Evolutionary conservation across 1,140 invertebrate species (phyloP).

Genomic region (Diachasmimorpha longicaudata): DNA sequence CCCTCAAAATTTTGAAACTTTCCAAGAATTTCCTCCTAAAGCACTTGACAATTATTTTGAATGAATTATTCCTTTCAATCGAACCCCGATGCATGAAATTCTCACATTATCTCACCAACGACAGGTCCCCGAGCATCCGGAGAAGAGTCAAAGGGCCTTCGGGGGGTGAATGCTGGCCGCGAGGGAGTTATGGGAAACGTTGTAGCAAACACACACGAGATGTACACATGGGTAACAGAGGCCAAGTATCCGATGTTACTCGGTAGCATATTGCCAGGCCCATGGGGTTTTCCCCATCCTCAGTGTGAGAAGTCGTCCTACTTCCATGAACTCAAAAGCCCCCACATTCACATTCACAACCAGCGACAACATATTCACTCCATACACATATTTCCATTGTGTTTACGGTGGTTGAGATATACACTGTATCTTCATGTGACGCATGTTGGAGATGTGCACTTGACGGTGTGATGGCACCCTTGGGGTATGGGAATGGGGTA

Average conservation of each 20-base stretch:
- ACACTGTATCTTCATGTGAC: neutral
- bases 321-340: neutral
- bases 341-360: neutral
- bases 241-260: conserved; percentile 46
- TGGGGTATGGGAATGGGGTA: neutral
- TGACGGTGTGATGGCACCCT: conserved; percentile 22
- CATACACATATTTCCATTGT: conserved; percentile 11
- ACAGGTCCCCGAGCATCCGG: conserved; percentile 41
- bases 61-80: neutral
- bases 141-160: conserved; percentile 6
- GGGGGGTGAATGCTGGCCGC: conserved; percentile 34
- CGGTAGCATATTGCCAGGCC: conserved; percentile 56
- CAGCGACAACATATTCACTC: neutral
- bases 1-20: too few species aligned
- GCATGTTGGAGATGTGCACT: conserved; percentile 16
- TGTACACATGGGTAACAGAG: conserved; percentile 38
- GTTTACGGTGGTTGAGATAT: conserved; percentile 16
- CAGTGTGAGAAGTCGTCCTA: conserved; percentile 44
- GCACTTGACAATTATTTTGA: neutral
- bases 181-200: conserved; percentile 55
- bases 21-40: neutral
- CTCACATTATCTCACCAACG: conserved; percentile 56
- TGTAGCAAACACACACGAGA: conserved; percentile 33
- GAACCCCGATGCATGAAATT: conserved; percentile 36
- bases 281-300: conserved; percentile 49